These are phyloP conservation scores for Xiphias gladius DNA, from an alignment of 2,113 vertebrate genomes.

Conservation along the genomic window DNA sequence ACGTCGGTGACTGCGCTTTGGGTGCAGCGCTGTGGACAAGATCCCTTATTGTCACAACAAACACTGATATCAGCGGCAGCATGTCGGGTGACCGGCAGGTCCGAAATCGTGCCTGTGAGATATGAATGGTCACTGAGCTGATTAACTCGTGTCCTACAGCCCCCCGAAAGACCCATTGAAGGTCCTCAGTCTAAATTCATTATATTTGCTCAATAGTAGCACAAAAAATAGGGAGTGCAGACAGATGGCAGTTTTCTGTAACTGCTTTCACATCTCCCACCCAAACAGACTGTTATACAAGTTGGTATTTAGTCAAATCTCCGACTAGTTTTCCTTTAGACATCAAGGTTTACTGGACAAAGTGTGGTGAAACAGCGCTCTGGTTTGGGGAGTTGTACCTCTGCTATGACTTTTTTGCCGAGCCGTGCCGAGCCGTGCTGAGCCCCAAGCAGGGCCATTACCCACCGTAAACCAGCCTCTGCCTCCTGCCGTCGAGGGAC, in stretches of 20 bases:
- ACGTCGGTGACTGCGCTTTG: not conserved
- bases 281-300: conserved; percentile 7
- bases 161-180: not conserved
- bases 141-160: not conserved
- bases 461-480: not conserved
- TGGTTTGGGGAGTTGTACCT: not conserved
- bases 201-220: not conserved
- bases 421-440: not conserved
- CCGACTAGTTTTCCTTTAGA: not conserved
- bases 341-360: not conserved
- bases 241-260: conserved; percentile 21
- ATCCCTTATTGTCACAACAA: conserved; percentile 61
- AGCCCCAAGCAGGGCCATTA: not conserved
- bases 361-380: not conserved
- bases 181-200: not conserved
- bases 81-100: not conserved
- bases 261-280: conserved; percentile 15
- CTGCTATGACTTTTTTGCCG: no score
- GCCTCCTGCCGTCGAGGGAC: not conserved
- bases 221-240: not conserved
- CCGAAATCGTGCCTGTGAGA: not conserved
- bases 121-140: not conserved
- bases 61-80: conserved; percentile 1
- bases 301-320: not conserved
- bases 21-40: not conserved